Conservation (phyloP, 1,140 invertebrate species). For the Ceratitis capitata region DNA sequence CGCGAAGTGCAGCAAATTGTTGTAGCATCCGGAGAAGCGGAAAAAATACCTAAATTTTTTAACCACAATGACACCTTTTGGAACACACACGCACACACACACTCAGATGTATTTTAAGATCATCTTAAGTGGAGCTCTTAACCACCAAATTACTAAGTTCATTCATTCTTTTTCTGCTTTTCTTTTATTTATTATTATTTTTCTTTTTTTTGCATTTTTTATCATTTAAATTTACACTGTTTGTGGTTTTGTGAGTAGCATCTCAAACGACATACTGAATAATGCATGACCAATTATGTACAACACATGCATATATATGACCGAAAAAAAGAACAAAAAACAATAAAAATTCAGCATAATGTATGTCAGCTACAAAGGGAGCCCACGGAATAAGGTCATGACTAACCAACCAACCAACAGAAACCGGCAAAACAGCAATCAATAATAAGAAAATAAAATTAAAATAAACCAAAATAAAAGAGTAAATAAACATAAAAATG, state of each 20-base stretch:
- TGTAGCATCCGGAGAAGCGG: neutral
- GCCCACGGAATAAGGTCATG: slow-evolving; percentile 21
- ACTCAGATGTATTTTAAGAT: neutral
- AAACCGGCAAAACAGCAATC: neutral
- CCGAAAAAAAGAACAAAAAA: too few species aligned
- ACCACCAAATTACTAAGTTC: slow-evolving; percentile 5
- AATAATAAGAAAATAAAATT: neutral
- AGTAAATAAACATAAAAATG: neutral
- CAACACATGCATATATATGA: neutral
- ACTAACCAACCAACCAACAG: slow-evolving; percentile 13
- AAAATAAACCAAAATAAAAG: neutral
- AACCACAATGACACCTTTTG: slow-evolving; percentile 12
- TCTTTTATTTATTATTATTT: neutral
- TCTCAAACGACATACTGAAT: neutral
- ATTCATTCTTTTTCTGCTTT: neutral
- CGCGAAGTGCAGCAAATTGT: neutral
- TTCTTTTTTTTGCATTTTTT: neutral
- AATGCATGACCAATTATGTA: slow-evolving; percentile 25
- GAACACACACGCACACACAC: neutral
- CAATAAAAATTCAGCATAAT: too few species aligned
- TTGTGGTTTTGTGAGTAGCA: neutral
- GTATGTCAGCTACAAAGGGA: slow-evolving; percentile 3
- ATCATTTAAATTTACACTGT: neutral
- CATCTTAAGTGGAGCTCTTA: neutral
- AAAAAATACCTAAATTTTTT: neutral